Conservation (phyloP, 2,888 invertebrate species). For the Mechanitis messenoides region DNA sequence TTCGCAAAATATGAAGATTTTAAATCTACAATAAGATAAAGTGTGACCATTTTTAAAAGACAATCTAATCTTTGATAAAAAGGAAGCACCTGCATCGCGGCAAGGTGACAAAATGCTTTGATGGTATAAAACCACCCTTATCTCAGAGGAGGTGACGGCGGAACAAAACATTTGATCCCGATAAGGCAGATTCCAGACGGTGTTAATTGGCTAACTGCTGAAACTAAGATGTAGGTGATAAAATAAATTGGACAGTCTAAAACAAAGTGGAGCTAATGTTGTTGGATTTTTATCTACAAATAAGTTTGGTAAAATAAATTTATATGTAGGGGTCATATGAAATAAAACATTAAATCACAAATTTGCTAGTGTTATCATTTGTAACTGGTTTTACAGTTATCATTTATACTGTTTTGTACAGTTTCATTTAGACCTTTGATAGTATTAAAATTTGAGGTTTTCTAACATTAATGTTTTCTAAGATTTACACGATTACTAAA, state of each 20-base stretch:
- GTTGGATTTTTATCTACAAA: neutral
- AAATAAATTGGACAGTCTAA: constrained; percentile 37
- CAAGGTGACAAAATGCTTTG: constrained; percentile 47
- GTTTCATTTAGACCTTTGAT: too few species aligned
- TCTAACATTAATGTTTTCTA: too few species aligned
- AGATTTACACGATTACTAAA: too few species aligned
- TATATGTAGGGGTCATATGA: neutral
- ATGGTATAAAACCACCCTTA: constrained; percentile 43
- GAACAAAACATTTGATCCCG: constrained; percentile 61
- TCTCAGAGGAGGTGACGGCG: constrained; percentile 43
- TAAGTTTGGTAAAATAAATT: neutral
- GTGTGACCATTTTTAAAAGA: constrained; percentile 7
- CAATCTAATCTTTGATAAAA: constrained; percentile 34
- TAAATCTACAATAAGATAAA: constrained; percentile 2
- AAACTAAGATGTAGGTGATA: constrained; percentile 39
- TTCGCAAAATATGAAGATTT: neutral
- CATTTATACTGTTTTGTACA: too few species aligned
- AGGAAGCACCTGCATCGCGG: constrained; percentile 53
- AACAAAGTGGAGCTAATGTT: constrained; percentile 31
- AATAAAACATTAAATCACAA: too few species aligned
- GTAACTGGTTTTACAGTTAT: neutral
- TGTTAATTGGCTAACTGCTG: constrained; percentile 53
- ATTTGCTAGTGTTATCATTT: too few species aligned
- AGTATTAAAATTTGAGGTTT: too few species aligned
- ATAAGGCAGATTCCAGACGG: constrained; percentile 44